phyloP scores from a whole-genome alignment of 2,797 vertebrate species.

The Parotocinclus haroldoi region DNA sequence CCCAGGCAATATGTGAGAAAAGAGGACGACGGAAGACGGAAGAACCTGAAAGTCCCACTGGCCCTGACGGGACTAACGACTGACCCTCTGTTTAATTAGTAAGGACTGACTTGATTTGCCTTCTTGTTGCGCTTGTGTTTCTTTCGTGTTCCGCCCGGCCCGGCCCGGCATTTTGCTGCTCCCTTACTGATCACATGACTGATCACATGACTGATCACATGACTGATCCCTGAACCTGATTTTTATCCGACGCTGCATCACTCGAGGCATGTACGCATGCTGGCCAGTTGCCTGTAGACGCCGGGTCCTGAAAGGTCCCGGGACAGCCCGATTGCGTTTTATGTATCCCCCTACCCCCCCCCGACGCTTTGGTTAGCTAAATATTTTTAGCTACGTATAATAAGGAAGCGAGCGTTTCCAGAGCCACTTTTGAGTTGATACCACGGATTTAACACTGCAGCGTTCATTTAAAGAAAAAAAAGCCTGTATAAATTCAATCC shows the following conservation, averaged over 20 bases:
- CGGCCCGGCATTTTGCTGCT: no score
- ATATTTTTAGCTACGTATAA: no score
- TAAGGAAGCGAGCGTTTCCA: no score
- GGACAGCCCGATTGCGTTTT: no score
- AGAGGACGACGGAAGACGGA: constrained; percentile 17
- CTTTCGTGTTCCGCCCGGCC: background rate
- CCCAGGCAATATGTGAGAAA: constrained; percentile 47
- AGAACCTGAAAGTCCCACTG: background rate
- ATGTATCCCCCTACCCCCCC: no score
- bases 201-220: no score
- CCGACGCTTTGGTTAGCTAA: no score
- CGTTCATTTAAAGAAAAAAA: constrained; percentile 25
- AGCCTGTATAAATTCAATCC: constrained; percentile 52
- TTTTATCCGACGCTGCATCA: no score
- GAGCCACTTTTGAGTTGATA: constrained; percentile 21
- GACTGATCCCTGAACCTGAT: no score
- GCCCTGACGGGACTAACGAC: background rate
- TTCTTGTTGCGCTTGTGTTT: constrained; percentile 24
- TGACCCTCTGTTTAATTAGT: background rate
- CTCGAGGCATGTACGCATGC: no score
- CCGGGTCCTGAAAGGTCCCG: no score
- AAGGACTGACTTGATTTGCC: constrained; percentile 1
- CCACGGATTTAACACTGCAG: constrained; percentile 59
- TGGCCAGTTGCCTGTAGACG: no score
- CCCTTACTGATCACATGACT: constrained; percentile 12